phyloP scores from a whole-genome alignment of 37 sponge, comb jelly and placozoan species.

The Petrosia ficiformis region DNA sequence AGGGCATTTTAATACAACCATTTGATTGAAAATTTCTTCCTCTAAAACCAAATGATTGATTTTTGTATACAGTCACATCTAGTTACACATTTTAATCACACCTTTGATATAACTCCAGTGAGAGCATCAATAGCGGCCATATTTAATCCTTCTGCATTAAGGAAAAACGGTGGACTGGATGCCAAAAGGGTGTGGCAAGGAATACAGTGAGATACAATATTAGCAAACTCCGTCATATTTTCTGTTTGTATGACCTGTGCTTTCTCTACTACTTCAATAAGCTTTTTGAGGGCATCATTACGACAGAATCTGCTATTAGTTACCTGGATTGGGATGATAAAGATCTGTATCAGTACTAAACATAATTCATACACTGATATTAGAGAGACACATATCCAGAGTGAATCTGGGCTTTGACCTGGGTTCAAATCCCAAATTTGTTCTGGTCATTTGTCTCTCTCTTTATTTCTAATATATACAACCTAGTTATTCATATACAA shows the following conservation, averaged over 20 bases:
- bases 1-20: too few species aligned
- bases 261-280: slow-evolving; percentile 27
- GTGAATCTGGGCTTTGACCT: too few species aligned
- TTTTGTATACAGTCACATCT: too few species aligned
- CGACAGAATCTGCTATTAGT: slow-evolving; percentile 60
- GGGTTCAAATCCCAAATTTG: too few species aligned
- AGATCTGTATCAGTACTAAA: too few species aligned
- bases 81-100: slow-evolving; percentile 2
- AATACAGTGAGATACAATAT: slow-evolving; percentile 26
- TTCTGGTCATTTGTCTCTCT: too few species aligned
- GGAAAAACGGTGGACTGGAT: slow-evolving; percentile 27
- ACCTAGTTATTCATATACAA: too few species aligned
- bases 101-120: slow-evolving; percentile 29
- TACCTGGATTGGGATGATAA: slow-evolving; percentile 26
- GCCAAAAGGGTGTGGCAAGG: slow-evolving; percentile 50
- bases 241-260: slow-evolving; percentile 48
- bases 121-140: slow-evolving; percentile 56
- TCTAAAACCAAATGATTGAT: too few species aligned
- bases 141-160: slow-evolving; percentile 45
- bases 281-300: slow-evolving; percentile 28
- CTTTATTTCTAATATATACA: too few species aligned
- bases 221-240: slow-evolving; percentile 20
- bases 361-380: too few species aligned
- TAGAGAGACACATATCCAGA: too few species aligned
- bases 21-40: too few species aligned